These are phyloP conservation scores for Elysia chlorotica DNA, from an alignment of 1,140 invertebrate species.

Conservation along the genomic window DNA sequence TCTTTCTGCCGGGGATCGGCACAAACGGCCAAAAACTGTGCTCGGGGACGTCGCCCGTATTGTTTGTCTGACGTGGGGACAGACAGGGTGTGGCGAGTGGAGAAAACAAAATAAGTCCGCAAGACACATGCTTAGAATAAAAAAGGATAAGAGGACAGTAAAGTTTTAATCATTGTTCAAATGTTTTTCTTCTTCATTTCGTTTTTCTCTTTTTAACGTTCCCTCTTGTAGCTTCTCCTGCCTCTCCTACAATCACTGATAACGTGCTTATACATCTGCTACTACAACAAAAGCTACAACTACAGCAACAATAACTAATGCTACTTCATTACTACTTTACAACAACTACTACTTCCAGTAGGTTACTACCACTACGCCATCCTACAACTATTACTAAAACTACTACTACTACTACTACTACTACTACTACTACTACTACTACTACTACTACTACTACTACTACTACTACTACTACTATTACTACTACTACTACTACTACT, in stretches of 20 bases:
- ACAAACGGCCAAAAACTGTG: slow-evolving; percentile 32
- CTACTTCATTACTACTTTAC: no score
- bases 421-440: not conserved
- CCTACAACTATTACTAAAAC: not conserved
- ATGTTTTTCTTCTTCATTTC: not conserved
- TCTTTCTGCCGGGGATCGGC: slow-evolving; percentile 15
- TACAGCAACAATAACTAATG: not conserved
- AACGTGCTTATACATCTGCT: not conserved
- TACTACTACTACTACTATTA: not conserved
- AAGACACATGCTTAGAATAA: no score
- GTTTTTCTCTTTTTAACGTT: not conserved
- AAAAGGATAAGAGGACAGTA: not conserved
- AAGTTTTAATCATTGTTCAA: not conserved
- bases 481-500: not conserved
- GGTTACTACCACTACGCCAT: no score
- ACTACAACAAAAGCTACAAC: not conserved
- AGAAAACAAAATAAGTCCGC: no score
- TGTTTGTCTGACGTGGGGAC: not conserved
- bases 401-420: not conserved
- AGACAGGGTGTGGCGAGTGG: not conserved
- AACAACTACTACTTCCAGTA: not conserved
- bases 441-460: not conserved
- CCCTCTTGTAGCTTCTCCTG: not conserved
- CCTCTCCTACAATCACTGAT: not conserved
- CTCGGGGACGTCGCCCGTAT: not conserved